Conservation (phyloP, 2,797 vertebrate genomes). For the Peromyscus eremicus region DNA sequence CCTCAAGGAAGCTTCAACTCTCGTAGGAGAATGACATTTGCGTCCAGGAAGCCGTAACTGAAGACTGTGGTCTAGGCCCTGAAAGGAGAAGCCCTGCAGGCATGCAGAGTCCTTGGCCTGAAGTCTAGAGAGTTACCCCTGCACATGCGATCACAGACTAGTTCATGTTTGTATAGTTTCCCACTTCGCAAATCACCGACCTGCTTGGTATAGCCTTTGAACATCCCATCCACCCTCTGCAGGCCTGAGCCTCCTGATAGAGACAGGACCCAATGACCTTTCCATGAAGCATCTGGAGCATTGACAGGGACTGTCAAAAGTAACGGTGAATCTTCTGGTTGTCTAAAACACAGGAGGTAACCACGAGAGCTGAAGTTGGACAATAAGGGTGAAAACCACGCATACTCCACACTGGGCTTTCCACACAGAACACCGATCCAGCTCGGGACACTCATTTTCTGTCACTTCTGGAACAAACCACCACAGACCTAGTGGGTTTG, state of each 20-base stretch:
- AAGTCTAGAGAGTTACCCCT: background rate
- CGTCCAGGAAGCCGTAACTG: background rate
- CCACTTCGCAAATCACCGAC: background rate
- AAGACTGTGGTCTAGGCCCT: background rate
- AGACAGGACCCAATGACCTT: background rate
- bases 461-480: background rate
- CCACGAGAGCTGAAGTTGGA: background rate
- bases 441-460: background rate
- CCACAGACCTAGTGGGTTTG: background rate
- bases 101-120: background rate
- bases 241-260: background rate
- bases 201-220: background rate
- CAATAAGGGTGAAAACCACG: background rate
- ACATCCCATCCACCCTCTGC: background rate
- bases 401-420: rapidly evolving
- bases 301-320: background rate
- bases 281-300: background rate
- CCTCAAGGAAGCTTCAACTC: constrained; percentile 18
- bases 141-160: background rate
- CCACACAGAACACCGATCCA: background rate
- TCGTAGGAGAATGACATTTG: constrained; percentile 1
- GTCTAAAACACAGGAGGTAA: background rate
- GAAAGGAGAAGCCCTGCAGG: background rate
- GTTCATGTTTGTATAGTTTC: background rate
- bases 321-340: background rate